Evolutionary conservation across 2,888 invertebrate species (phyloP).

Genomic region (Pimpla rufipes): DNA sequence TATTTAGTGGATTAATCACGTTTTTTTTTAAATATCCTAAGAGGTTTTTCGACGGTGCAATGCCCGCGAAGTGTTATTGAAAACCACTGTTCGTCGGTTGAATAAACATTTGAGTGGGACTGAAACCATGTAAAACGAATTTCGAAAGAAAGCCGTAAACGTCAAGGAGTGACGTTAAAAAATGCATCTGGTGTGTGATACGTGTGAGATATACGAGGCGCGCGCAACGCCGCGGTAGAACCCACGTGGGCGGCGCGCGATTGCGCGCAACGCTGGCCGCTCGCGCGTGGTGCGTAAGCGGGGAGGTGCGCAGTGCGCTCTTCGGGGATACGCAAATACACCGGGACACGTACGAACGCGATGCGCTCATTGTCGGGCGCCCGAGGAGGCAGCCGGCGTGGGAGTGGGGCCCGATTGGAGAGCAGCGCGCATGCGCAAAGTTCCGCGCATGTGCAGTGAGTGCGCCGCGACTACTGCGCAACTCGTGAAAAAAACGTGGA

Average conservation of each 20-base stretch:
- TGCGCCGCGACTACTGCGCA: not conserved
- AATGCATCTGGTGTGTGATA: conserved; percentile 7
- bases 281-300: conserved; percentile 71
- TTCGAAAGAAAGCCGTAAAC: no score
- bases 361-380: conserved; percentile 25
- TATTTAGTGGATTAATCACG: no score
- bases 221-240: not conserved
- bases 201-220: conserved; percentile 1
- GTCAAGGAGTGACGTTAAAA: not conserved
- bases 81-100: no score
- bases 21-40: no score
- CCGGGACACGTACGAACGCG: conserved; percentile 1
- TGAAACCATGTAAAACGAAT: not conserved
- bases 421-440: conserved; percentile 9
- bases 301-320: conserved; percentile 45
- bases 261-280: conserved; percentile 69
- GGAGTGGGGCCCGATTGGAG: conserved; percentile 34
- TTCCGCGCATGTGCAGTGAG: conserved; percentile 34
- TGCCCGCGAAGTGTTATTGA: no score
- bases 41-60: no score
- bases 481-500: not conserved
- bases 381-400: conserved; percentile 6
- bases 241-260: conserved; percentile 72
- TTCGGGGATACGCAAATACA: conserved; percentile 20
- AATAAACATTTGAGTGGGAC: no score